Evolutionary conservation across 1,140 invertebrate genomes (phyloP), one percentile per base, ranked within the genome.

Genomic region (Pogonomyrmex californicus): DNA sequence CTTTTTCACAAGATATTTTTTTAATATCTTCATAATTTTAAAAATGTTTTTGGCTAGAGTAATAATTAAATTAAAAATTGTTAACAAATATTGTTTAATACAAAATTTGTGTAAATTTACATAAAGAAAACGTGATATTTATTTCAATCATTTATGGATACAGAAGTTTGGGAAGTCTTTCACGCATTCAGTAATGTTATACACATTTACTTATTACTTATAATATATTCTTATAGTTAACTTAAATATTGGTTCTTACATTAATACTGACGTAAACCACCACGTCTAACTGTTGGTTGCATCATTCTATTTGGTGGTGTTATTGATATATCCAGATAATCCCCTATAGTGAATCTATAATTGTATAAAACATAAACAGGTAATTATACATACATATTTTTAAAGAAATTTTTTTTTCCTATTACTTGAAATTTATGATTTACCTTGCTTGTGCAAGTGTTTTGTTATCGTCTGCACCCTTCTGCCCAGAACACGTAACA

Each of bases 281-380:
- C 96, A 85, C 96, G 95, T 95, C 97, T 95, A 88, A 96, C 96
- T 23, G 95, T 94, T 56, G 97, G 96, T 79, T 97, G 97, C 95
- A 95, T 95, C 90, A 97, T 96, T 93, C 98, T 96, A 90, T 97
- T 97, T 12, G 99, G 98, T 58, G 98, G 98, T 44, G 98, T 98
- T 71, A 99, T 99, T 9, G 98, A 99, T 91, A 99, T 99, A 94
- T 99, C 99, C 92, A 99, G 96, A 95, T 98, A 99, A 95, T 99
- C 99, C 4, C 99, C 99, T 93, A 99, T 98, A 83, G 97, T 97
- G 93, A 99, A 99, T 91, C 98, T 97, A 86, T 86, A 95, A 94
- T 85, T 65, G 56, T n/a, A 83, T 6, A 68, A 81, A 51, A 65
- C 47, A 47, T 54, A 68, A 10, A n/a, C 10, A 65, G 12, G 41